Evolutionary conservation across 2,797 vertebrate genomes (phyloP).

Genomic region (Sebastes miniatus): DNA sequence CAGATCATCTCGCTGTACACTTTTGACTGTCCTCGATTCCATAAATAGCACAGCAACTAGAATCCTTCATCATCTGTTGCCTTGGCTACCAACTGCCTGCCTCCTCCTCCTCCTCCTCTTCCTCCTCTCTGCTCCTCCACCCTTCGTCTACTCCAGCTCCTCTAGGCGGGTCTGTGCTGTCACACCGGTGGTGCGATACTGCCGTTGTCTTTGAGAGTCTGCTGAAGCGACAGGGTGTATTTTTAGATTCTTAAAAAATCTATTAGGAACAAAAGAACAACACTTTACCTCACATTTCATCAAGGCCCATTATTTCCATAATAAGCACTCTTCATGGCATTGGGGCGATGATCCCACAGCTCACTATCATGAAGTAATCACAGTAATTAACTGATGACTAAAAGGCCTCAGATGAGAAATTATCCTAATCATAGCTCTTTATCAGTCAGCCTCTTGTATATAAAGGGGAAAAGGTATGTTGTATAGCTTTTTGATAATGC

Average conservation of each 20-base stretch:
- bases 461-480: background rate
- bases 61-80: constrained; percentile 77
- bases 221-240: constrained; percentile 46
- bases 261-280: background rate
- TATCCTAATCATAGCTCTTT: background rate
- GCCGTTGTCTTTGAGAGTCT: constrained; percentile 35
- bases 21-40: constrained; percentile 73
- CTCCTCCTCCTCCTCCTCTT: constrained; percentile 9
- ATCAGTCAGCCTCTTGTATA: background rate
- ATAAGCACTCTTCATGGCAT: constrained; percentile 24
- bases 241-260: constrained; percentile 28
- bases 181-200: constrained; percentile 34
- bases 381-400: constrained; percentile 52
- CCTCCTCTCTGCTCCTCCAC: constrained; percentile 13
- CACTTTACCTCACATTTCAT: background rate
- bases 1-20: constrained; percentile 38
- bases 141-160: constrained; percentile 35
- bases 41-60: constrained; percentile 76
- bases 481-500: constrained; percentile 4
- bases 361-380: constrained; percentile 26
- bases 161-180: constrained; percentile 52
- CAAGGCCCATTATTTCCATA: constrained; percentile 2
- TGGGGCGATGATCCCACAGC: constrained; percentile 6
- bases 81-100: constrained; percentile 72
- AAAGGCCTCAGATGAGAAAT: constrained; percentile 10